Conservation (phyloP, 1,140 invertebrate genomes). For the Trichonephila clavata region DNA sequence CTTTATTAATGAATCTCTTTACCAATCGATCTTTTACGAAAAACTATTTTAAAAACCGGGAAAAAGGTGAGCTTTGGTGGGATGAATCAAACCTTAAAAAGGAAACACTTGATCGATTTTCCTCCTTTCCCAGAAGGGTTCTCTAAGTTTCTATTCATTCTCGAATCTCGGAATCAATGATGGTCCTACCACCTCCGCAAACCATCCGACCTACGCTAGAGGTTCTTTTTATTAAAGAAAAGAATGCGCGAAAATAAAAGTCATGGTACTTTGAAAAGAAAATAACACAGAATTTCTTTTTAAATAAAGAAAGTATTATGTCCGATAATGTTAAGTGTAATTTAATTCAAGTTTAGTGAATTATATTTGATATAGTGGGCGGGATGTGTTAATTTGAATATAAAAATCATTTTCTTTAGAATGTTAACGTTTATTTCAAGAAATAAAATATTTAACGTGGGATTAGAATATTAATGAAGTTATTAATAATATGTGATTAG, state of each 20-base stretch:
- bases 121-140: background rate
- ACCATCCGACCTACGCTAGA: background rate
- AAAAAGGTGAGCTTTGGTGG: too few species aligned
- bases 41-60: background rate
- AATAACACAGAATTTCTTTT: too few species aligned
- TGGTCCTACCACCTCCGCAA: conserved; percentile 1
- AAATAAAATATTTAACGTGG: too few species aligned
- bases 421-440: too few species aligned
- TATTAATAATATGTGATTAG: too few species aligned
- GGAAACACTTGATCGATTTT: conserved; percentile 23
- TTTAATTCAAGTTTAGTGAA: background rate
- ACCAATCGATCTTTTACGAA: background rate
- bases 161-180: conserved; percentile 13
- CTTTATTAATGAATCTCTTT: background rate
- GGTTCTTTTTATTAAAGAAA: background rate
- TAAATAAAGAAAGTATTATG: background rate
- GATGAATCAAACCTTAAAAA: conserved; percentile 11
- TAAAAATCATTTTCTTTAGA: too few species aligned
- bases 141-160: conserved; percentile 21
- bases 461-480: too few species aligned
- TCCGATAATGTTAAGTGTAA: background rate
- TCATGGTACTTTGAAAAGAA: background rate
- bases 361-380: background rate
- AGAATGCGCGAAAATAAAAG: background rate
- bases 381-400: too few species aligned